Conservation (phyloP, 2,797 vertebrate genomes). For the Danio aesculapii region DNA sequence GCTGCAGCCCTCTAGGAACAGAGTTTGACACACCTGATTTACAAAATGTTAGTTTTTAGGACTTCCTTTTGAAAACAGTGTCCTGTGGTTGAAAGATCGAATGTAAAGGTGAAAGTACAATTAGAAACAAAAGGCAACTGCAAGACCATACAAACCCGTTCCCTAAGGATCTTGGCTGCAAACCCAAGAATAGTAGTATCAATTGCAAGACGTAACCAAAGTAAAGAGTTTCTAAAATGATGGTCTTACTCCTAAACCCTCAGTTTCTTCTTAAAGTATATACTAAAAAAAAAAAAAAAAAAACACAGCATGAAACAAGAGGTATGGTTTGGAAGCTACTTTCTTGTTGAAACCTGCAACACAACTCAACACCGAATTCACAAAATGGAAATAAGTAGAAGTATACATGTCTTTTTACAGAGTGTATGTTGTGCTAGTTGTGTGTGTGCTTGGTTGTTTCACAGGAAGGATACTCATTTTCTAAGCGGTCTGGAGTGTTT, state of each 20-base stretch:
- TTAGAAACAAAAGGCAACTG: not conserved
- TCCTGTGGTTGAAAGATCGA: not conserved
- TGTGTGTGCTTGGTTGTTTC: slow-evolving; percentile 3
- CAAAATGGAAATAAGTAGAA: not conserved
- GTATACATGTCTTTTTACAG: slow-evolving; percentile 1
- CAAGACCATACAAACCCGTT: not conserved
- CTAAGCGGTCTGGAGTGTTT: not conserved
- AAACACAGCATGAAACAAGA: not conserved
- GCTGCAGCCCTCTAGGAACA: no score
- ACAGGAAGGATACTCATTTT: slow-evolving; percentile 11
- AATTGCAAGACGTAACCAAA: slow-evolving; percentile 5
- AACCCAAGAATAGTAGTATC: not conserved
- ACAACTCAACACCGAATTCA: slow-evolving; percentile 1
- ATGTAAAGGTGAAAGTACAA: not conserved
- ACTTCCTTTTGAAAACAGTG: not conserved
- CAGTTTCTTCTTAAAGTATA: not conserved
- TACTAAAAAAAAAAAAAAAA: no score
- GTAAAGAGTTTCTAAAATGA: not conserved
- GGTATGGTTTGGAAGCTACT: not conserved
- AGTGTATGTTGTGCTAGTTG: not conserved
- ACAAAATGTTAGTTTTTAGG: no score
- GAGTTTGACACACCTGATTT: no score
- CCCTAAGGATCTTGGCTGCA: not conserved
- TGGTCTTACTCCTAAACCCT: not conserved
- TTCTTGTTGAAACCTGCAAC: not conserved